phyloP scores from a whole-genome alignment of 1,140 invertebrate genomes.

The Galleria mellonella region DNA sequence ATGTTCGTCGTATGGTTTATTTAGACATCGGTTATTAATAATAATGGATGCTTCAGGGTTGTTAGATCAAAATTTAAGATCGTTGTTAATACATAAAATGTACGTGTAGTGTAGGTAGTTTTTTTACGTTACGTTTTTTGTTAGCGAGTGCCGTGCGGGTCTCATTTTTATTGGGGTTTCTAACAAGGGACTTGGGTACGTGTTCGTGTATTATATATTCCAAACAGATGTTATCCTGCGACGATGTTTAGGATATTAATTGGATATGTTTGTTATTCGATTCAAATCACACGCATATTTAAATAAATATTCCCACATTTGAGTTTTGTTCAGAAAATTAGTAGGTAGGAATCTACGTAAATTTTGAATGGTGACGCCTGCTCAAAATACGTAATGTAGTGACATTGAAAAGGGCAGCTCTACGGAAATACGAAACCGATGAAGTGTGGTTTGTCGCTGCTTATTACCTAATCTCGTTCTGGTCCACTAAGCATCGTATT shows the following conservation, averaged over 20 bases:
- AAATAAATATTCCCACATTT: constrained; percentile 46
- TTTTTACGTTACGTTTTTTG: constrained; percentile 50
- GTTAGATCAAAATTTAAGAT: constrained; percentile 71
- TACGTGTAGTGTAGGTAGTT: constrained; percentile 56
- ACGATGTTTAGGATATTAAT: constrained; percentile 57
- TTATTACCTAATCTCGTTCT: constrained; percentile 22
- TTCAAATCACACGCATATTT: constrained; percentile 53
- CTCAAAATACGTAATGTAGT: background rate
- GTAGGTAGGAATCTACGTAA: too few relatives aligned
- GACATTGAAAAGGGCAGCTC: background rate
- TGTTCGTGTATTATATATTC: constrained; percentile 62
- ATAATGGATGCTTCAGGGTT: constrained; percentile 63
- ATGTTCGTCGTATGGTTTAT: constrained; percentile 60
- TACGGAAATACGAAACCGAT: too few relatives aligned
- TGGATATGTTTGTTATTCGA: constrained; percentile 60
- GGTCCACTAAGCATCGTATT: constrained; percentile 21
- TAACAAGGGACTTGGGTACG: constrained; percentile 39
- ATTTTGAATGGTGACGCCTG: too few relatives aligned
- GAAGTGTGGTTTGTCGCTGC: constrained; percentile 4
- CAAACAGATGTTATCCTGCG: constrained; percentile 62
- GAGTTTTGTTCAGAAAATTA: constrained; percentile 17
- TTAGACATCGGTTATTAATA: constrained; percentile 72
- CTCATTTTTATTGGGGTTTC: constrained; percentile 54
- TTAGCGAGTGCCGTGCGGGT: constrained; percentile 48
- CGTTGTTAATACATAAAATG: too few relatives aligned